Evolutionary conservation across 2,888 invertebrate genomes (phyloP).

Genomic region (Melanchra persicariae): DNA sequence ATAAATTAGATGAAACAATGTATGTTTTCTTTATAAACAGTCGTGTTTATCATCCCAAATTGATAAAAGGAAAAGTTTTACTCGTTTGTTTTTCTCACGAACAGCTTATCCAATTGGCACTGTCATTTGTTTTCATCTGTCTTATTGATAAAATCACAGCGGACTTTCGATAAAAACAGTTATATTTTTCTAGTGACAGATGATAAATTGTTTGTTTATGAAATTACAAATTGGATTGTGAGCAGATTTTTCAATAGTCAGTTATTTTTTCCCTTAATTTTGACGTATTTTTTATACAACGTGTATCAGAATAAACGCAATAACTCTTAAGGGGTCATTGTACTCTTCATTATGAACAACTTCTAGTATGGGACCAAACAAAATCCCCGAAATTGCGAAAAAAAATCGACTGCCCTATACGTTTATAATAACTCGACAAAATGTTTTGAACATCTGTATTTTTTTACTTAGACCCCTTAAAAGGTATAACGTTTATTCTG

Average conservation of each 20-base stretch:
- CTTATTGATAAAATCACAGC: conserved; percentile 30
- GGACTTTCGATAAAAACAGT: conserved; percentile 14
- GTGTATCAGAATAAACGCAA: no score
- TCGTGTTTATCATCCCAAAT: conserved; percentile 42
- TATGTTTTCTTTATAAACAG: conserved; percentile 44
- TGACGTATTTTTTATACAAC: no score
- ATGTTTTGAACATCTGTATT: no score
- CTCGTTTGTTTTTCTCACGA: conserved; percentile 37
- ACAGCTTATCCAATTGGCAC: conserved; percentile 43
- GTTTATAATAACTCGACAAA: no score
- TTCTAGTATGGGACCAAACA: no score
- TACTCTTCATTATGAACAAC: no score
- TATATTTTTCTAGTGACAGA: conserved; percentile 6
- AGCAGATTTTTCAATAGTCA: background rate
- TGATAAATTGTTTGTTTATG: conserved; percentile 6
- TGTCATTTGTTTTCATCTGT: conserved; percentile 38
- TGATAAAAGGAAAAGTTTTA: conserved; percentile 36
- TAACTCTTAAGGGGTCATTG: no score
- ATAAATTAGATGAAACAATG: conserved; percentile 58
- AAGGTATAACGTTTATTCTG: no score
- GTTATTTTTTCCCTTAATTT: no score
- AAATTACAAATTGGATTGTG: background rate
- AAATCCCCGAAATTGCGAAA: no score
- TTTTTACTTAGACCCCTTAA: no score
- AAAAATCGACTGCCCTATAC: no score